Evolutionary conservation across 2,797 vertebrate genomes (phyloP), one percentile per base, ranked within the genome.

Genomic region (Rhabdomys pumilio): DNA sequence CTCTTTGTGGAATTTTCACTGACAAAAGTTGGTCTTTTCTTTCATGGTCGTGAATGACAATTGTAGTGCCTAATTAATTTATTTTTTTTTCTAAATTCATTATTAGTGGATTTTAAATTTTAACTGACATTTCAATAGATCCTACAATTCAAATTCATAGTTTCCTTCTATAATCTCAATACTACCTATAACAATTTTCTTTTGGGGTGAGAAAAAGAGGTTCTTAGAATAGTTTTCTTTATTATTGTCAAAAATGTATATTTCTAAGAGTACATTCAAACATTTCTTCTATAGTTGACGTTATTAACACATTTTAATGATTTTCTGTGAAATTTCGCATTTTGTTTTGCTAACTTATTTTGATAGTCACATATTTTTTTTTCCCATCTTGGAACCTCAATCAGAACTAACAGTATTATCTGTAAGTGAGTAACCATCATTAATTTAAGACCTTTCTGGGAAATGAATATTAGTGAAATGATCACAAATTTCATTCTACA

Each of bases 401-500:
- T 5, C 92, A 57, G 77, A 90, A 77, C n/a, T 57, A 94, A 85
- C 22, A 19, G 94, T 72, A 72, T 83, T 88, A 86, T 83, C 8
- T 86, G 9, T 84, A 95, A 85, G 15, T 53, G 8, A 91, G 29
- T 76, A 59, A 41, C 19, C 10, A 44, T 65, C n/a, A 73, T 76
- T n/a, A 57, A 96, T 90, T 17, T 59, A 55, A 0, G 1, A 1
- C 6, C 34, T 94, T 92, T 96, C 65, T 84, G 53, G 34, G 19
- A 96, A 89, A 92, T 73, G 6, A 93, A 2, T 57, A 72, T 73
- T 85, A 86, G 41, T 9, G 14, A 97, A 91, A 88, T 76, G 93
- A 26, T 90, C 6, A 85, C 1, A 53, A 76, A 55, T 6, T 53
- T 20, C 77, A 12, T 82, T 94, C 26, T 92, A 38, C 15, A 67